phyloP scores from a whole-genome alignment of 2,888 invertebrate genomes.

The Sepioteuthis lessoniana region DNA sequence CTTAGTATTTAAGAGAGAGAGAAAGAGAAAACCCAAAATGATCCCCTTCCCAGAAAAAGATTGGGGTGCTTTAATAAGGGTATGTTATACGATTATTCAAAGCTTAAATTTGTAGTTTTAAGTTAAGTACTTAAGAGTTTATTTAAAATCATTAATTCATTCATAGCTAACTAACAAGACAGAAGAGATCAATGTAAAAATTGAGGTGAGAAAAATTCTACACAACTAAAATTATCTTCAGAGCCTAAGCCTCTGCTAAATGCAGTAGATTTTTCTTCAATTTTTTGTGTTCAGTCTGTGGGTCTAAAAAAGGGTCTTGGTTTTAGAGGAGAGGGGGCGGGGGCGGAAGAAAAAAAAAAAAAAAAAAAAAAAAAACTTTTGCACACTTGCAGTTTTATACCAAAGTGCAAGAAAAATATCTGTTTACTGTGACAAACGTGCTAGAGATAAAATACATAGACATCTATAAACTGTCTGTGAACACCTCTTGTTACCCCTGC shows the following conservation, averaged over 20 bases:
- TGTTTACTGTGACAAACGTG: constrained; percentile 6
- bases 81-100: background rate
- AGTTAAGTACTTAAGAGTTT: background rate
- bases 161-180: no score
- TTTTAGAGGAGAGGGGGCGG: no score
- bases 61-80: background rate
- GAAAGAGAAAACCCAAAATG: no score
- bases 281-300: background rate
- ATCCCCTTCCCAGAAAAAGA: no score
- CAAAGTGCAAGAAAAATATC: background rate
- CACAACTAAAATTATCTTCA: no score
- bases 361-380: background rate
- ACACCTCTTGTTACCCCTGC: background rate
- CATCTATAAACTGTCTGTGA: no score
- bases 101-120: background rate
- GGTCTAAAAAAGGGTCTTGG: background rate
- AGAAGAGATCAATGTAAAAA: no score
- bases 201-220: no score
- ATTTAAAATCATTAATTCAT: no score
- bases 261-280: background rate
- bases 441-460: background rate
- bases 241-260: background rate
- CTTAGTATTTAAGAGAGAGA: no score
- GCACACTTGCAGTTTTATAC: background rate
- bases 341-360: background rate